A percentile compares a stretch with the other conserved stretches of the same genome.
Conservation (phyloP, 2,888 invertebrate species). For the Chironomus tentans region DNA sequence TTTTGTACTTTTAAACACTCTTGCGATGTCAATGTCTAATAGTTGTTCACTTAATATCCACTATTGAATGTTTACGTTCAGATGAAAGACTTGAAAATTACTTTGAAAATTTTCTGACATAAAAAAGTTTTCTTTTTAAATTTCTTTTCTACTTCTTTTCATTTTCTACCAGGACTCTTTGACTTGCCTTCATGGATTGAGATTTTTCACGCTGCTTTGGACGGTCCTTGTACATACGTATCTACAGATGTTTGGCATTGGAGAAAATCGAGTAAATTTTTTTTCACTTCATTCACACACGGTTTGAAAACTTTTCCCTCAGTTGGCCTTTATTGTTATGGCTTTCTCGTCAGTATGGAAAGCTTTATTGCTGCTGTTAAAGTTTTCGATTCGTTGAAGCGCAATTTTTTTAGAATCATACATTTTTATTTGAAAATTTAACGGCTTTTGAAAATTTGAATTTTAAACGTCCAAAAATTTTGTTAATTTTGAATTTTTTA, state of each 20-base stretch:
- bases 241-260: conserved; percentile 68
- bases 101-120: not conserved
- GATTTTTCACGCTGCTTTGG: conserved; percentile 68
- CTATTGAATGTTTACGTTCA: too few species aligned
- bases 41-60: too few species aligned
- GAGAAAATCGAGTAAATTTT: conserved; percentile 48
- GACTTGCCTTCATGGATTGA: conserved; percentile 13
- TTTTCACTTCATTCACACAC: not conserved
- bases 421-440: too few species aligned
- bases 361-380: not conserved
- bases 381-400: not conserved
- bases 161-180: conserved; percentile 9
- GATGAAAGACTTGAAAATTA: too few species aligned
- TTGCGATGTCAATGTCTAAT: too few species aligned
- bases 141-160: not conserved
- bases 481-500: too few species aligned
- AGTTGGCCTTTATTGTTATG: too few species aligned
- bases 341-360: not conserved
- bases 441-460: not conserved
- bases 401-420: not conserved
- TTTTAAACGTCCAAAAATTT: not conserved
- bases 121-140: not conserved
- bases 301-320: not conserved
- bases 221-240: conserved; percentile 80
- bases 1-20: too few species aligned